Evolutionary conservation across 2,888 invertebrate genomes (phyloP).

Genomic region (Rhagium mordax): DNA sequence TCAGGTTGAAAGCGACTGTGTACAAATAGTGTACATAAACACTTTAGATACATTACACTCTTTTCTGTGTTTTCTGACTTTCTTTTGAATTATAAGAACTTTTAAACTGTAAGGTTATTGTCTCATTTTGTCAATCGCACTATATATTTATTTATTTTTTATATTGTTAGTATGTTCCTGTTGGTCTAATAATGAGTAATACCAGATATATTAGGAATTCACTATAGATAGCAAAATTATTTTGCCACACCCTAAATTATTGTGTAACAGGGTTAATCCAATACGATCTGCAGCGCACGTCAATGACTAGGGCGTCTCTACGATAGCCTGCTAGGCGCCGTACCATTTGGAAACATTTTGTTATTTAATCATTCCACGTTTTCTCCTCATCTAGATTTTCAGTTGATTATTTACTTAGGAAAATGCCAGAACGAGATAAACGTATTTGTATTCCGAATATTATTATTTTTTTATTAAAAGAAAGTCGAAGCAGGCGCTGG

Average conservation of each 20-base stretch:
- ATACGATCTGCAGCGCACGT: slow-evolving; percentile 20
- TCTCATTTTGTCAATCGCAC: too few relatives aligned
- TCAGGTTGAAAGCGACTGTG: too few relatives aligned
- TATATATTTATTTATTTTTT: too few relatives aligned
- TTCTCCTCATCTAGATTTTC: slow-evolving; percentile 21
- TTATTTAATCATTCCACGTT: slow-evolving; percentile 30
- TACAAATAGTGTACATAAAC: too few relatives aligned
- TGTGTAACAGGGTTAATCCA: not conserved
- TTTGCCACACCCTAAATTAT: not conserved
- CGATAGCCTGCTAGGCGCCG: slow-evolving; percentile 42
- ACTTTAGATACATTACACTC: too few relatives aligned
- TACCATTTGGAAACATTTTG: slow-evolving; percentile 34
- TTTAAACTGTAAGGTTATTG: too few relatives aligned
- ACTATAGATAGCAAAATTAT: not conserved
- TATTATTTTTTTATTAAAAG: not conserved
- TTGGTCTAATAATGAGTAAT: too few relatives aligned
- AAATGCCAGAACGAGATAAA: not conserved
- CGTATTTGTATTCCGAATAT: slow-evolving; percentile 6
- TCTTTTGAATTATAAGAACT: too few relatives aligned
- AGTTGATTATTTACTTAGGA: slow-evolving; percentile 3
- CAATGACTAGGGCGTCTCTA: slow-evolving; percentile 38
- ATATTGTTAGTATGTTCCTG: too few relatives aligned
- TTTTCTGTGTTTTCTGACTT: too few relatives aligned
- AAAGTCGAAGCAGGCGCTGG: not conserved
- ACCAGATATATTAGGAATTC: not conserved